phyloP scores from a whole-genome alignment of 1,140 invertebrate genomes.

The Parapsyche elsis region DNA sequence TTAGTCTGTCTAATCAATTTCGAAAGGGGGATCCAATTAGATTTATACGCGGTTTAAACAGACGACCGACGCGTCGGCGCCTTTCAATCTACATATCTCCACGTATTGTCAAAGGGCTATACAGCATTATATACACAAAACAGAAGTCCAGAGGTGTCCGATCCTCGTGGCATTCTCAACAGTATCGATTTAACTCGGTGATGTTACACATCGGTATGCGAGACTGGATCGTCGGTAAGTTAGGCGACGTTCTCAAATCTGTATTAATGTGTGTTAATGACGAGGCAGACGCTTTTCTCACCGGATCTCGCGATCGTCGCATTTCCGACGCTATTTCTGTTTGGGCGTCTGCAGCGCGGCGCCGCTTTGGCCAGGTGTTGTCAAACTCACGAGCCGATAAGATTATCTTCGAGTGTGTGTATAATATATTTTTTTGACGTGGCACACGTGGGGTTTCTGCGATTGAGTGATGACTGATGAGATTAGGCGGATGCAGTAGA shows the following conservation, averaged over 20 bases:
- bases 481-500: too few relatives aligned
- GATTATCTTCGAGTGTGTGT: too few relatives aligned
- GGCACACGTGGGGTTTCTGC: background rate
- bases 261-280: conserved; percentile 42
- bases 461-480: background rate
- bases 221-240: background rate
- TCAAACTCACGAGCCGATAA: background rate
- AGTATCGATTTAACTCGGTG: too few relatives aligned
- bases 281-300: conserved; percentile 25
- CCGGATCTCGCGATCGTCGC: conserved; percentile 52
- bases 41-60: too few relatives aligned
- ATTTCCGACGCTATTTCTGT: conserved; percentile 54
- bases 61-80: too few relatives aligned
- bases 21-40: too few relatives aligned
- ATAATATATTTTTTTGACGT: background rate
- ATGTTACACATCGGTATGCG: background rate
- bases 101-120: too few relatives aligned
- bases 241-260: conserved; percentile 31
- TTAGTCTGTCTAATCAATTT: too few relatives aligned
- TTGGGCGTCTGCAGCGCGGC: conserved; percentile 13
- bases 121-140: too few relatives aligned
- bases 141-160: too few relatives aligned
- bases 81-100: too few relatives aligned
- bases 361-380: background rate
- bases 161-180: too few relatives aligned